A percentile compares a stretch with the other conserved stretches of the same genome.
Conservation (phyloP, 2,888 invertebrate species). For the Acrobasis repandana region DNA sequence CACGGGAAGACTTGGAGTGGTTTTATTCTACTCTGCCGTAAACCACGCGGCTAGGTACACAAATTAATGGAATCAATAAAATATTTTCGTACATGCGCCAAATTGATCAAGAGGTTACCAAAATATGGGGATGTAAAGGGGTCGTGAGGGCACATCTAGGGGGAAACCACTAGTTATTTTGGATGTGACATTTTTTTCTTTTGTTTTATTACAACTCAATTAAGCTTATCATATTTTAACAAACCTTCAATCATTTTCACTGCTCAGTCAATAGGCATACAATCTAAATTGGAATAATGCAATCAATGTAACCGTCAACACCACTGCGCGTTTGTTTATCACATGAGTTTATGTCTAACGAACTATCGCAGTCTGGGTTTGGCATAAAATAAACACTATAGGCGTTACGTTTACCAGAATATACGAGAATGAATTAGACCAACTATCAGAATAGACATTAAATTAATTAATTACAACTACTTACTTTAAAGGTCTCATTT, state of each 20-base stretch:
- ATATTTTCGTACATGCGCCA: no score
- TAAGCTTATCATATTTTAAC: neutral
- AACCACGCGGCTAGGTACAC: no score
- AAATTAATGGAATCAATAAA: no score
- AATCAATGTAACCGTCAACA: slow-evolving; percentile 15
- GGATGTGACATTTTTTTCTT: neutral
- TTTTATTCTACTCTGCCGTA: no score
- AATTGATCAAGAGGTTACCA: no score
- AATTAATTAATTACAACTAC: neutral
- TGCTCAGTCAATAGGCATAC: neutral
- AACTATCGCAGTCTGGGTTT: slow-evolving; percentile 14
- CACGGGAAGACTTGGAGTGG: no score
- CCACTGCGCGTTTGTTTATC: slow-evolving; percentile 9
- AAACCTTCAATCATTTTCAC: neutral
- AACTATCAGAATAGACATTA: neutral
- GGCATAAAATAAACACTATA: slow-evolving; percentile 13
- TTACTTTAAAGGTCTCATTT: no score
- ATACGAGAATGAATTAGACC: neutral
- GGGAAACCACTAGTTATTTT: neutral
- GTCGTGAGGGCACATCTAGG: no score
- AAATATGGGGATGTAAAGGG: no score
- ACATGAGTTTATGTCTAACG: slow-evolving; percentile 15
- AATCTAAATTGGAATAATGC: slow-evolving; percentile 14
- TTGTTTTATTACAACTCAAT: neutral
- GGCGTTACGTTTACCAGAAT: slow-evolving; percentile 8